Conservation (phyloP, 1,140 invertebrate species). For the Proctacanthus coquilletti region DNA sequence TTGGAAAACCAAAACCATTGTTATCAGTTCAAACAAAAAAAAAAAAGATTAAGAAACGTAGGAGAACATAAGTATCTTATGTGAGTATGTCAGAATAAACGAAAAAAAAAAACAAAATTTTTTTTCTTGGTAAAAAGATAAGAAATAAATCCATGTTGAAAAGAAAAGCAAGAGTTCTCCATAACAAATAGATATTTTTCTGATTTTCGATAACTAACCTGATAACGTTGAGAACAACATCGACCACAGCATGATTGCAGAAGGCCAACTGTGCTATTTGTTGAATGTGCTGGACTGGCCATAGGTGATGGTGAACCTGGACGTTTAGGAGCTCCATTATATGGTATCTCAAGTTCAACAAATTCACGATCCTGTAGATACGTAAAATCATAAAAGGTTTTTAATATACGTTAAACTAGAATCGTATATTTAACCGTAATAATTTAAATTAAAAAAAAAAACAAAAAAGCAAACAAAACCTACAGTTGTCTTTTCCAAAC, state of each 20-base stretch:
- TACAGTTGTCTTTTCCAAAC: conserved; percentile 96
- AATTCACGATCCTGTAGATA: conserved; percentile 81
- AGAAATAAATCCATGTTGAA: conserved; percentile 8
- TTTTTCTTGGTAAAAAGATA: no score
- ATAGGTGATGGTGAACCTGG: conserved; percentile 72
- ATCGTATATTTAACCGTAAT: neutral
- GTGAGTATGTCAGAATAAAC: no score
- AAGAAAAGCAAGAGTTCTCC: conserved; percentile 5
- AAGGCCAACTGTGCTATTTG: conserved; percentile 53
- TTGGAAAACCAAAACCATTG: no score
- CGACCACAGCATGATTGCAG: conserved; percentile 68
- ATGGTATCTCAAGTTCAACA: conserved; percentile 88
- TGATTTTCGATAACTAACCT: conserved; percentile 38
- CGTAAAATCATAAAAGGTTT: neutral
- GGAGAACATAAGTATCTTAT: no score
- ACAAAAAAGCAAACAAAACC: conserved; percentile 21
- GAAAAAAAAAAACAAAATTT: no score
- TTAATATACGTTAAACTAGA: conserved; percentile 3
- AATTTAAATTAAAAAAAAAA: conserved; percentile 1
- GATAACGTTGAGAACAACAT: conserved; percentile 77
- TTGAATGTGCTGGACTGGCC: conserved; percentile 73
- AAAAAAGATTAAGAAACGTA: no score
- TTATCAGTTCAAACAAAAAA: no score
- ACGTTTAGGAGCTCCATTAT: conserved; percentile 79
- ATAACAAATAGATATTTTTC: conserved; percentile 7